Base-by-base conservation (phyloP, 1,140 invertebrate species). In the Tetragnatha versicolor region DNA sequence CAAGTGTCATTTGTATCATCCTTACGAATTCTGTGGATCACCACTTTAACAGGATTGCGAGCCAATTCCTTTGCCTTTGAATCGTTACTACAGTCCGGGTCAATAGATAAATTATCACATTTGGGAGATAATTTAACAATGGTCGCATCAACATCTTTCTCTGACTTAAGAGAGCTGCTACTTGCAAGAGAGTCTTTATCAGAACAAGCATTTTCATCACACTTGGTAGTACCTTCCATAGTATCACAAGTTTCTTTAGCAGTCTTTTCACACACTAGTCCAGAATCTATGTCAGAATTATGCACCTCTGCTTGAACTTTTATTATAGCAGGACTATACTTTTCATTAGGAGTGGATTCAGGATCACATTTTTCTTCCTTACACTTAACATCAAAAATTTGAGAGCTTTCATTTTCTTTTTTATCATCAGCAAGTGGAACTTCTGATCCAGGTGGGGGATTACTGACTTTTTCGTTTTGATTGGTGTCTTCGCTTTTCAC, bases 1-100 rank as follows among this genome's bases (percentile, higher is more conserved):
- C 76, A 79, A 22, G 65, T 60, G 29, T 77, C 75, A 69, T 58
- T 35, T 27, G 76, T 69, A 27, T 68, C 63, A 58, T 31, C 45
- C 10, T 68, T 68, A n/a, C 76, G 33, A 33, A 79, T 79, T 68
- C 76, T 29, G 37, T 79, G 76, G 35, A 79, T 79, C 5, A 79
- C 76, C 39, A 79, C 76, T 68, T 79, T 79, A 17, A 79, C 76
- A 58, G 76, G 76, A 47, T 69, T 69, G 7, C 25, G 27, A 39
- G 25, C 5, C 31, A 31, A 33, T 27, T 65, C 72, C n/a, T 25
- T 51, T 17, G 60, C 25, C 5, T 76, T 65, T 14, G 27, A 47
- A n/a, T 76, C 69, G n/a, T 4, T 9, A 60, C n/a, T 33, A n/a
- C n/a, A n/a, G 10, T 76, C 47, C 14, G 31, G 27, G 25, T 47